Evolutionary conservation across 2,797 vertebrate species (phyloP), one percentile per base, ranked within the genome.

Genomic region (Rhadinocentrus ornatus): DNA sequence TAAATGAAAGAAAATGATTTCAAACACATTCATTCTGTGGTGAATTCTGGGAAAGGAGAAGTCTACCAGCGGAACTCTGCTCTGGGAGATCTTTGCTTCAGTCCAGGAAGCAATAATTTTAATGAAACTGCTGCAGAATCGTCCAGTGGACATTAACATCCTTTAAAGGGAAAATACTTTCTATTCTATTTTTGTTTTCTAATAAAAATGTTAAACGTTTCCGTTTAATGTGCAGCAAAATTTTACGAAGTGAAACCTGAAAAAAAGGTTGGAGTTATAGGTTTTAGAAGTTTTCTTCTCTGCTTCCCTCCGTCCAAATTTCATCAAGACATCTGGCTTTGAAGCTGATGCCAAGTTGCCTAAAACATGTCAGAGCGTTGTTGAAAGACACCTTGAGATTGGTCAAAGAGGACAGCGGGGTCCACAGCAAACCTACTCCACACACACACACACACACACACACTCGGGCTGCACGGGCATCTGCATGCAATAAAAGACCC

Each of bases 361-460:
- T 82, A 86, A 91, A 92, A 71, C 85, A 86, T 89, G 90, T 90
- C 89, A 90, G 84, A 82, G 86, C 89, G 86, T 85, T 87, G 72
- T 83, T 86, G 86, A 92, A 90, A 90, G 88, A 92, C 88, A 91
- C 89, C 88, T 92, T 88, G 82, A 89, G 87, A 86, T 81, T 66
- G 73, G 75, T 75, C 57, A 66, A 90, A 89, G 89, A 84, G 86
- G 86, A 84, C 71, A 84, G 78, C 27, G 20, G 88, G 84, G 82
- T 78, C 80, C 64, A 31, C 37, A n/a, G n/a, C n/a, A n/a, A n/a
- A n/a, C n/a, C n/a, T n/a, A n/a, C n/a, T n/a, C n/a, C n/a, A 32
- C 32, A 32, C 32, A 32, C 32, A 32, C 32, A 6, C 32, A 32
- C 32, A 32, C 32, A 32, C 5, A 6, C 32, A 34, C 5, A 6